phyloP scores from a whole-genome alignment of 2,113 vertebrate genomes.

The Lanius ludovicianus region DNA sequence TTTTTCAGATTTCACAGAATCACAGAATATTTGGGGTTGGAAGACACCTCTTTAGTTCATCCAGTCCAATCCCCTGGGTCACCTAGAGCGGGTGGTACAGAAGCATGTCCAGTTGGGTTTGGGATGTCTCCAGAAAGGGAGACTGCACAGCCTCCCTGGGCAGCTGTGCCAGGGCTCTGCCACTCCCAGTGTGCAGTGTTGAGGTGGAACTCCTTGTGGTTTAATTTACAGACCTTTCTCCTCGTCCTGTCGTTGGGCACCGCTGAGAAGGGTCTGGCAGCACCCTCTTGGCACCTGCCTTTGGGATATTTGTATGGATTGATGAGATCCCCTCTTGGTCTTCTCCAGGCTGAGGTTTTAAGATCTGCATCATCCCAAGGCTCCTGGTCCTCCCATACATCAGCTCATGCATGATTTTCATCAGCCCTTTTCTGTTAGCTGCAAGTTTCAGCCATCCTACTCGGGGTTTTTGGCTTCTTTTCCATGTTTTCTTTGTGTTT shows the following conservation, averaged over 20 bases:
- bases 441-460: neutral
- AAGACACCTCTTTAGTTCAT: neutral
- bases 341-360: neutral
- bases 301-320: neutral
- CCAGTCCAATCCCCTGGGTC: neutral
- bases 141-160: neutral
- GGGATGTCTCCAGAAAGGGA: neutral
- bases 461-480: neutral
- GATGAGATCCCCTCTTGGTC: neutral
- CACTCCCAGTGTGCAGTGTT: neutral
- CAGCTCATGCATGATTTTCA: neutral
- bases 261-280: neutral
- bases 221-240: neutral
- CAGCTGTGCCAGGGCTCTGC: neutral
- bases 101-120: neutral
- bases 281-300: neutral
- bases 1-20: neutral
- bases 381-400: neutral
- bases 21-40: neutral
- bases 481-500: neutral
- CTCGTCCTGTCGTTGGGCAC: neutral
- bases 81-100: neutral
- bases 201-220: neutral
- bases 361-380: neutral
- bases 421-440: neutral